Base-by-base conservation (phyloP, 1,140 invertebrate genomes). In the Eubasilissa regina region DNA sequence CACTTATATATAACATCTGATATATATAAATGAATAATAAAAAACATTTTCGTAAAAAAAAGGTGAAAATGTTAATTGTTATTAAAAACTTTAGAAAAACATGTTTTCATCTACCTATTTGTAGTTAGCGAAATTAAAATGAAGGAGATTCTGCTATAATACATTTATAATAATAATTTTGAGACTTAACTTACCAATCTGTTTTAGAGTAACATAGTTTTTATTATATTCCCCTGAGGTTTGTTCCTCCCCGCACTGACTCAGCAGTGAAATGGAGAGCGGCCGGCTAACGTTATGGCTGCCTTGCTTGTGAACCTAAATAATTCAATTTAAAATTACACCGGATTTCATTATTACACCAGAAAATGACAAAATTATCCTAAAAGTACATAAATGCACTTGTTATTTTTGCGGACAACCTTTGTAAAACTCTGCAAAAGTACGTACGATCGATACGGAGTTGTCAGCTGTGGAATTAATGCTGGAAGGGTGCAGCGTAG, bases 151-250 rank as follows among this genome's bases (percentile, higher is more conserved):
- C 6, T 19, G 17, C 11, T 60, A 19, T 3, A n/a, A 15, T 60
- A 3, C 4, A 25, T n/a, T n/a, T 60, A 17, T 45, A 48, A 48
- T 15, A 75, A n/a, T 17, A 21, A 56, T 3, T 44, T 13, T 60
- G 79, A 81, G 84, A 43, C 6, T 44, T 6, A n/a, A 43, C 48
- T 53, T 81, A 89, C 94, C 94, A 68, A 95, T 94, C 83, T 94
- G 92, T 83, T 92, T 90, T 0, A 94, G 85, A 4, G 93, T 93
- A n/a, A 92, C 90, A 81, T 94, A 95, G 77, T 92, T 88, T 68
- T 92, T 90, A 81, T 89, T 89, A 85, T 92, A 94, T 21, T 91
- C 87, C 0, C 93, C 93, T 11, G 87, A 84, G 0, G 89, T 87
- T 56, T 90, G 90, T 58, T 89, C 89, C 17, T 88, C 87, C 1